Evolutionary conservation across 2,113 vertebrate genomes (phyloP), one percentile per base, ranked within the genome.

Genomic region (Butorides virescens): DNA sequence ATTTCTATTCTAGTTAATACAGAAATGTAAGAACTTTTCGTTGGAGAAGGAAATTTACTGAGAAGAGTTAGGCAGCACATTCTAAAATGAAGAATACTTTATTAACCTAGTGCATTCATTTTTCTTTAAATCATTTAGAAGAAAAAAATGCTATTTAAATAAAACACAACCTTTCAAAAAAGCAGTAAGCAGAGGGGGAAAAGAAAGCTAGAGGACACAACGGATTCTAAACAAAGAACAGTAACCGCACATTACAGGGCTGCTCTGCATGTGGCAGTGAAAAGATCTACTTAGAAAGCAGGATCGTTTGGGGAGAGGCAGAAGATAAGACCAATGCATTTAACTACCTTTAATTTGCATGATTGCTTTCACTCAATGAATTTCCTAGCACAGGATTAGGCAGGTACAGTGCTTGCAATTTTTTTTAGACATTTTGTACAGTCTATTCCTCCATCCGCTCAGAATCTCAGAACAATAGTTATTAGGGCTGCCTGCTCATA

Each of bases 1-100:
- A 92, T 36, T 92, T 93, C 92, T 92, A 76, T 75, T 90, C 88
- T 95, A 86, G 37, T 92, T 85, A 86, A 92, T 77, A 96, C 71
- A 97, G 88, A 93, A 94, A 86, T 65, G 26, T 66, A 90, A 78
- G 62, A 90, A 79, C 27, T 90, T 93, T 84, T 53, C 1, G 9
- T 7, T 59, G 42, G 59, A 83, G 67, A 94, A 90, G 58, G 25
- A 90, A 73, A 90, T 73, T 63, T 74, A 87, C 34, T 85, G 49
- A 90, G 25, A 14, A 89, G 17, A 89, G 17, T 82, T 86, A 92
- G 37, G 92, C 62, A 96, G 71, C 2, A 15, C 42, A 70, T 86
- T 83, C 46, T 94, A 80, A 90, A 80, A 92, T 66, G 12, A 91
- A 85, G 52, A 86, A 95, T 88, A 65, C 37, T 88, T 93, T 92